phyloP scores from a whole-genome alignment of 1,140 invertebrate species.

The Leptinotarsa texana region DNA sequence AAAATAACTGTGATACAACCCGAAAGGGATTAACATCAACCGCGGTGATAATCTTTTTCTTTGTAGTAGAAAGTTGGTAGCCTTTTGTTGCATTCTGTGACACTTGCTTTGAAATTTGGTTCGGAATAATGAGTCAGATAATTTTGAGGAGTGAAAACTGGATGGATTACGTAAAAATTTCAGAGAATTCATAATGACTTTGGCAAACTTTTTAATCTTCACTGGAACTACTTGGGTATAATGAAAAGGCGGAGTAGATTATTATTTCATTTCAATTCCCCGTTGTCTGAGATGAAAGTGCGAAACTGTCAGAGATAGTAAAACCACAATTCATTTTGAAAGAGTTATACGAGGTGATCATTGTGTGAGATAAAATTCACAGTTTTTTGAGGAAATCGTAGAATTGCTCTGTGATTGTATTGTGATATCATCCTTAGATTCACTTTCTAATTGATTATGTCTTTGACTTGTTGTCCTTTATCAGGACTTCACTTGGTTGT shows the following conservation, averaged over 20 bases:
- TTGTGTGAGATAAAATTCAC: too few species aligned
- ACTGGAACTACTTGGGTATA: not conserved
- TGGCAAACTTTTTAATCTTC: not conserved
- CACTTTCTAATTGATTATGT: too few species aligned
- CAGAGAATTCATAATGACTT: not conserved
- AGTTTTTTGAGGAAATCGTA: too few species aligned
- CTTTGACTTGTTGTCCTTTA: too few species aligned
- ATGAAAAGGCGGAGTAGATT: not conserved
- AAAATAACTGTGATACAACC: not conserved
- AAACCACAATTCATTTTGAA: too few species aligned
- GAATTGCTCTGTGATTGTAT: too few species aligned
- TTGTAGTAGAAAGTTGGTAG: not conserved
- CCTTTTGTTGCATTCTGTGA: slow-evolving; percentile 6
- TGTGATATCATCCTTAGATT: too few species aligned
- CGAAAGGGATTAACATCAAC: slow-evolving; percentile 1
- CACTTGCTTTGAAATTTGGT: slow-evolving; percentile 5
- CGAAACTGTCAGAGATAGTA: too few species aligned
- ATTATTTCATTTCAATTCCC: not conserved
- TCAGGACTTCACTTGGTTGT: too few species aligned
- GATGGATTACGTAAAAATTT: slow-evolving; percentile 4
- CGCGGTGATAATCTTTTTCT: not conserved
- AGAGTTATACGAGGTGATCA: too few species aligned
- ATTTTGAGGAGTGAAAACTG: not conserved
- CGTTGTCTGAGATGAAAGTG: too few species aligned
- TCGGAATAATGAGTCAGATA: slow-evolving; percentile 3